Conservation (phyloP, 2,888 invertebrate species). For the Eupeodes latifasciatus region DNA sequence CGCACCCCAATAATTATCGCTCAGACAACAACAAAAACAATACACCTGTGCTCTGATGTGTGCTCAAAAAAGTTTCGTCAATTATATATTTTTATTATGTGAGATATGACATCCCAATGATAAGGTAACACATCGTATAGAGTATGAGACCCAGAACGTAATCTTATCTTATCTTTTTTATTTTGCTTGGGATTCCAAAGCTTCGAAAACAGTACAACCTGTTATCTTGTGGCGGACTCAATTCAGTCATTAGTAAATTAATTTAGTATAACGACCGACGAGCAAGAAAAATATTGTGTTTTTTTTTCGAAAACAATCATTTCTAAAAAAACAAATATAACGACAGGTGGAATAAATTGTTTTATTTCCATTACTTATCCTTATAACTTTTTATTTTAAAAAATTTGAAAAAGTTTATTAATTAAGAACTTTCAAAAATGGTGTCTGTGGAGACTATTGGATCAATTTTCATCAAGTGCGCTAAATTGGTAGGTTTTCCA, state of each 20-base stretch:
- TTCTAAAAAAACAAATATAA: not conserved
- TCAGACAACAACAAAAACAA: constrained; percentile 4
- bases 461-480: constrained; percentile 91
- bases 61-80: constrained; percentile 62
- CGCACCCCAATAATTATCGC: not conserved
- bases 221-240: constrained; percentile 57
- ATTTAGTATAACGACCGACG: constrained; percentile 65
- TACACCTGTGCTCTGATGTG: constrained; percentile 45
- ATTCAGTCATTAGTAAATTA: constrained; percentile 43
- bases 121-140: constrained; percentile 39
- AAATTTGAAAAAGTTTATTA: not conserved
- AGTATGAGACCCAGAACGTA: not conserved
- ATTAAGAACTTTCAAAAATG: constrained; percentile 85
- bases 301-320: constrained; percentile 14
- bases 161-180: constrained; percentile 50
- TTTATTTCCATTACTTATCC: not conserved
- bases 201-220: constrained; percentile 56
- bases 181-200: constrained; percentile 52
- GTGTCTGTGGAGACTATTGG: constrained; percentile 92
- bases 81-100: constrained; percentile 11
- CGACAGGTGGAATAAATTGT: constrained; percentile 59
- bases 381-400: not conserved
- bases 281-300: constrained; percentile 37
- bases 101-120: constrained; percentile 45
- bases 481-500: constrained; percentile 88